Conservation (phyloP, 1,140 invertebrate species). For the Dendroctonus valens region DNA sequence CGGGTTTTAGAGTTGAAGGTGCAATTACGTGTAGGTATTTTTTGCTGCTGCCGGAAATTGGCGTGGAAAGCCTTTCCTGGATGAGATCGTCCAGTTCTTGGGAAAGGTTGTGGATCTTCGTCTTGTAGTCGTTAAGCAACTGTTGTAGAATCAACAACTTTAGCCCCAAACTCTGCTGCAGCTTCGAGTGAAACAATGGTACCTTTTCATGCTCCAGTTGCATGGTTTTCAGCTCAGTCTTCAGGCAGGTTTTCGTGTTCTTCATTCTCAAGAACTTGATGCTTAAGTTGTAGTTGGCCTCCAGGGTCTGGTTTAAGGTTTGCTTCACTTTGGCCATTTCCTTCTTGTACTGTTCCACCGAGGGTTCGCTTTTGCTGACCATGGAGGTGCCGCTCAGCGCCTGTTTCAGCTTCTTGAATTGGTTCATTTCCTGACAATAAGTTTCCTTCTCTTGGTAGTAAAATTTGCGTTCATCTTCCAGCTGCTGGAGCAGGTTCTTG, state of each 20-base stretch:
- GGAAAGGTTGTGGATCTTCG: constrained; percentile 40
- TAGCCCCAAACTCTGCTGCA: no score
- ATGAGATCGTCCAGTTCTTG: constrained; percentile 40
- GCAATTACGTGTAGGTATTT: constrained; percentile 47
- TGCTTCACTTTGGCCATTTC: constrained; percentile 44
- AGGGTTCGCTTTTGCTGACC: constrained; percentile 12
- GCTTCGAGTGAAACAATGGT: constrained; percentile 9
- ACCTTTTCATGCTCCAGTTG: constrained; percentile 41
- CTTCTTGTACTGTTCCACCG: constrained; percentile 31
- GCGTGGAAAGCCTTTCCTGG: constrained; percentile 38
- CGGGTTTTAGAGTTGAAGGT: neutral
- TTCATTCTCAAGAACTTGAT: constrained; percentile 51
- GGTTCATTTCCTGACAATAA: constrained; percentile 48
- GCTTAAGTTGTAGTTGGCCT: constrained; percentile 50
- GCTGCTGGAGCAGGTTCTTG: constrained; percentile 42
- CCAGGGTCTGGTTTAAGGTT: constrained; percentile 46
- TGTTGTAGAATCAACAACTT: constrained; percentile 20
- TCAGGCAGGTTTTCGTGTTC: constrained; percentile 46
- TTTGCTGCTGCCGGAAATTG: constrained; percentile 46
- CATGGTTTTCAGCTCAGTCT: constrained; percentile 39
- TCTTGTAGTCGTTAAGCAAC: constrained; percentile 39
- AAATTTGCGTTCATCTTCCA: constrained; percentile 47
- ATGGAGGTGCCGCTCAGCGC: constrained; percentile 32
- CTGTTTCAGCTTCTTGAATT: constrained; percentile 44
- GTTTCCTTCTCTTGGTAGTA: constrained; percentile 48